Base-by-base conservation (phyloP, 2,797 vertebrate species). In the Neosalanx taihuensis region DNA sequence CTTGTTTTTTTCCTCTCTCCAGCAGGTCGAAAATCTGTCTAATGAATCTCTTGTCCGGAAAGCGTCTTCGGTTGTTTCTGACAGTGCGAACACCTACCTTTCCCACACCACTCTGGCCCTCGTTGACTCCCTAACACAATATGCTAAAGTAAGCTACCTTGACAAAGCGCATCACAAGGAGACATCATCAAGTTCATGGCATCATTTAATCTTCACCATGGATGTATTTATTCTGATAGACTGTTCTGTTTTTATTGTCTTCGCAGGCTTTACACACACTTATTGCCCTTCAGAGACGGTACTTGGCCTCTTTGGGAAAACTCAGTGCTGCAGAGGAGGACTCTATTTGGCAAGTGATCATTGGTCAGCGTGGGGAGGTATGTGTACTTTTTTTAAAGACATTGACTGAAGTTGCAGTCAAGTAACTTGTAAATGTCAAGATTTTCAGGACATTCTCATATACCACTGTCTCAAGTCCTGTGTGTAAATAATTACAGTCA, bases 311-410 rank as follows among this genome's bases (percentile, higher is more conserved):
- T 20, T 84, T 96, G 53, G 96, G 94, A 75, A 96, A 94, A 51
- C 93, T 97, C 81, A 93, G 91, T 64, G 88, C 92, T 0, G 90
- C 92, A 46, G 94, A 99, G 77, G 95, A 97, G 81, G 95, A 96
- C 76, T 88, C 93, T 0, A 87, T 99, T 67, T 98, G 96, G 96
- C 97, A 98, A 85, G 94, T 98, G 87, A 96, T 99, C 77, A 95
- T 98, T 81, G 88, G 94, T 77, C 96, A 97, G 84, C 92, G 97
- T 82, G 94, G 94, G n/a, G 89, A 96, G 91, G 97, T 99, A 81
- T 87, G 89, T 81, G n/a, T 7, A 20, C 41, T 5, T 26, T 29
- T 49, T 10, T 29, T 41, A 10, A 20, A 66, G n/a, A 20, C 15
- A 66, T 23, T 20, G 23, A 51, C 29, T 9, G 35, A 15, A 9